Conservation (phyloP, 2,888 invertebrate species). For the Tortrix viridana region DNA sequence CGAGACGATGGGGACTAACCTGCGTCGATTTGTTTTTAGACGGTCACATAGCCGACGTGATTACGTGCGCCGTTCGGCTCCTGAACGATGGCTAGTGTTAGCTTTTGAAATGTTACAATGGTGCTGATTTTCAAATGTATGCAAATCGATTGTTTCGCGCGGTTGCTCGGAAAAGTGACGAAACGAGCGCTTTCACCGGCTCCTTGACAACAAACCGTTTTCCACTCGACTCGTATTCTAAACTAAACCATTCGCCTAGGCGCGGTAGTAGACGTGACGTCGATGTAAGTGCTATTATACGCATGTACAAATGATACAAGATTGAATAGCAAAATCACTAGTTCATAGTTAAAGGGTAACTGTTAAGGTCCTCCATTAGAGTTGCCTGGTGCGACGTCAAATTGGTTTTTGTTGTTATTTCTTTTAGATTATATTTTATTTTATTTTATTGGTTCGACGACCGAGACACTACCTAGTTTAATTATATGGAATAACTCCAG, state of each 20-base stretch:
- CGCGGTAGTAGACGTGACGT: constrained; percentile 65
- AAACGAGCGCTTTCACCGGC: constrained; percentile 41
- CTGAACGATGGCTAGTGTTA: constrained; percentile 16
- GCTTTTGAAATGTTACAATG: constrained; percentile 40
- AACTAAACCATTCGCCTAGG: constrained; percentile 65
- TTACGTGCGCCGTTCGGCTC: constrained; percentile 5
- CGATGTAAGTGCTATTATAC: constrained; percentile 71
- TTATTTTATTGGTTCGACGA: constrained; percentile 72
- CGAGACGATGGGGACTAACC: constrained; percentile 4
- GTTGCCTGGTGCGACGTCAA: constrained; percentile 61
- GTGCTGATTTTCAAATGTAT: constrained; percentile 53
- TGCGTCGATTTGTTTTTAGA: constrained; percentile 22
- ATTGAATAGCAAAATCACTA: constrained; percentile 76
- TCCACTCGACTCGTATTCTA: constrained; percentile 57
- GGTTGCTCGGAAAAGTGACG: constrained; percentile 45
- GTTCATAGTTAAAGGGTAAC: constrained; percentile 58
- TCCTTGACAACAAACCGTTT: constrained; percentile 12
- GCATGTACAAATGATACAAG: constrained; percentile 78
- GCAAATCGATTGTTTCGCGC: constrained; percentile 51
- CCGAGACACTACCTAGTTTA: constrained; percentile 67
- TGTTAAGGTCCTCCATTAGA: constrained; percentile 50
- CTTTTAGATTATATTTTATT: constrained; percentile 79
- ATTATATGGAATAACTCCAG: constrained; percentile 55
- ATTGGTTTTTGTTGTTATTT: constrained; percentile 73
- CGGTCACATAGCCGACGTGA: constrained; percentile 8